These are phyloP conservation scores for Poeciliopsis gracilis DNA, from an alignment of 2,797 vertebrate species.

Conservation along the genomic window DNA sequence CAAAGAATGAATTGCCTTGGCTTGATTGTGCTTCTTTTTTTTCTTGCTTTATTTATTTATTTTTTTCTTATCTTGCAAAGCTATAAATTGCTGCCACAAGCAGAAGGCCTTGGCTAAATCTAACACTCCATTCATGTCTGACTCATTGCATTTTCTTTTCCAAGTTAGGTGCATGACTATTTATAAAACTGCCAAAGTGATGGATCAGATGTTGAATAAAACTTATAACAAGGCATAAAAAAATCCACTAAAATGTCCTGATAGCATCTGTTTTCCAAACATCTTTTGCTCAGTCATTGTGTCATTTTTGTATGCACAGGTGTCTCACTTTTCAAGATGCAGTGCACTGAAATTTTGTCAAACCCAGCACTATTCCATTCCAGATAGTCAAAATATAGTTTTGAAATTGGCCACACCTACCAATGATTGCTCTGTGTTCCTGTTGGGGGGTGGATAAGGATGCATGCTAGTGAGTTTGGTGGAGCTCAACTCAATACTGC, in stretches of 20 bases:
- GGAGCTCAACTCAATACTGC: too few species aligned
- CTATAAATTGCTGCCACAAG: conserved; percentile 37
- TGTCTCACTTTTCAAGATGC: conserved; percentile 25
- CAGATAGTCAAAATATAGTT: too few species aligned
- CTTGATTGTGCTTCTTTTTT: conserved; percentile 16
- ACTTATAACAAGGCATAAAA: conserved; percentile 45
- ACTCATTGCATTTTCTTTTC: conserved; percentile 47
- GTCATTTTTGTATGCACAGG: conserved; percentile 31
- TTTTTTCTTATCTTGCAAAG: background rate
- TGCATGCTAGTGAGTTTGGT: too few species aligned
- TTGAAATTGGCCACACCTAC: too few species aligned
- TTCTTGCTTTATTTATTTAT: too few species aligned
- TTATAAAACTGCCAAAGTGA: conserved; percentile 69
- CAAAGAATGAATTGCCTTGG: conserved; percentile 21
- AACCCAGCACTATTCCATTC: conserved; percentile 15
- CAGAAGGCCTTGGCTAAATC: conserved; percentile 46
- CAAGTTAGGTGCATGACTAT: conserved; percentile 52
- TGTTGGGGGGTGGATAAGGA: too few species aligned
- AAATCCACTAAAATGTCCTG: conserved; percentile 32
- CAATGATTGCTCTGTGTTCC: too few species aligned
- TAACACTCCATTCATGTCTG: conserved; percentile 52
- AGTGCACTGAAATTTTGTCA: conserved; percentile 15
- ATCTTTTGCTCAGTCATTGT: conserved; percentile 11
- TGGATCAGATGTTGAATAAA: conserved; percentile 63
- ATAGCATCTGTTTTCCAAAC: conserved; percentile 37